Evolutionary conservation across 2,113 vertebrate genomes (phyloP).

Genomic region (Nycticorax nycticorax): DNA sequence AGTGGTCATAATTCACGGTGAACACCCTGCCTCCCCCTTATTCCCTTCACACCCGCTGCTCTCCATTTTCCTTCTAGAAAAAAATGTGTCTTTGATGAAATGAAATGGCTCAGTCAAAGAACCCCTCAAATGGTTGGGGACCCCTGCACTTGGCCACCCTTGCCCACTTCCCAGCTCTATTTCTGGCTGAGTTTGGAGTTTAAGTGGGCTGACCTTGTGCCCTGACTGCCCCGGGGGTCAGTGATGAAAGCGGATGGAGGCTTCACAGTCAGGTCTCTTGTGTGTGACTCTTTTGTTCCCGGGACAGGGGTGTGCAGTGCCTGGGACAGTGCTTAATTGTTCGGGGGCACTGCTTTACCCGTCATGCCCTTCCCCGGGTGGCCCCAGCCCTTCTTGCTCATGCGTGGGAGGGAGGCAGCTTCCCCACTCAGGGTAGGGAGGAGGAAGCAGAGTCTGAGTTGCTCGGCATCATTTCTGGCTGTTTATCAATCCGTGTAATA

Average conservation of each 20-base stretch:
- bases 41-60: conserved; percentile 49
- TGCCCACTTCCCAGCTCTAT: conserved; percentile 66
- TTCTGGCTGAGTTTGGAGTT: conserved; percentile 63
- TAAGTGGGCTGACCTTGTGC: conserved; percentile 74
- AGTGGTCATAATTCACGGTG: conserved; percentile 55
- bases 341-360: conserved; percentile 56
- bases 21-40: conserved; percentile 21
- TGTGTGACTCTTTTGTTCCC: conserved; percentile 73
- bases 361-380: conserved; percentile 45
- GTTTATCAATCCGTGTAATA: conserved; percentile 12
- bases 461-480: background rate
- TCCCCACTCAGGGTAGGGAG: conserved; percentile 21
- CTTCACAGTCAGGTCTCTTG: conserved; percentile 70
- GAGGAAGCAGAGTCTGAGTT: conserved; percentile 6
- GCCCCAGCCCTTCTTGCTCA: conserved; percentile 57
- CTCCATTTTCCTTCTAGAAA: conserved; percentile 60
- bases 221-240: conserved; percentile 71
- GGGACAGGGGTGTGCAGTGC: conserved; percentile 55
- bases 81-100: conserved; percentile 64
- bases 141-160: conserved; percentile 63
- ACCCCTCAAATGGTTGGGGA: conserved; percentile 56
- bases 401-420: conserved; percentile 62
- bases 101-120: conserved; percentile 66
- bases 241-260: conserved; percentile 75
- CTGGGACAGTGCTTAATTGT: conserved; percentile 77